Percentiles rank a stretch among this genome's conserved stretches.
These are phyloP conservation scores for Philypnodon macrostomus DNA, from an alignment of 2,797 vertebrate species.

Conservation along the genomic window DNA sequence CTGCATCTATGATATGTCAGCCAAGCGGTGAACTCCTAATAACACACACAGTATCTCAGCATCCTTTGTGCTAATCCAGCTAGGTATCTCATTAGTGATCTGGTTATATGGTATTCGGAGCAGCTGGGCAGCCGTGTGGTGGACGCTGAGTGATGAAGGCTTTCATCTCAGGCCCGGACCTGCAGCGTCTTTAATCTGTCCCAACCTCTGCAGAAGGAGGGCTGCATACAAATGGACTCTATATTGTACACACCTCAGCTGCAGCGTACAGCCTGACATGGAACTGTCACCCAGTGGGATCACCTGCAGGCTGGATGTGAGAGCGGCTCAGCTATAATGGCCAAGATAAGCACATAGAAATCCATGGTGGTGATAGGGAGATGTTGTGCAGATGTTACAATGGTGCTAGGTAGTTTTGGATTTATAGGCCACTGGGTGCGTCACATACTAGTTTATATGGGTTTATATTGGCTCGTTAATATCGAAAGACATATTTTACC, in stretches of 20 bases:
- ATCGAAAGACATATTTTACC: too few species aligned
- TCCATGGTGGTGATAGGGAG: conserved; percentile 4
- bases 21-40: conserved; percentile 46
- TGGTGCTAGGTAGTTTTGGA: background rate
- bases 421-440: background rate
- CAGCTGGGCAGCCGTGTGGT: conserved; percentile 63
- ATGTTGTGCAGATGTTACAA: background rate
- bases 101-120: conserved; percentile 49
- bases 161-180: conserved; percentile 69
- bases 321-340: background rate
- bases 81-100: conserved; percentile 61
- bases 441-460: too few species aligned
- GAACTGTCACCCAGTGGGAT: conserved; percentile 22
- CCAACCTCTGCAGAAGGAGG: conserved; percentile 26
- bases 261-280: conserved; percentile 27
- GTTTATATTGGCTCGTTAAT: too few species aligned
- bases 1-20: conserved; percentile 33
- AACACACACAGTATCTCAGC: conserved; percentile 56
- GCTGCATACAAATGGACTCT: conserved; percentile 24
- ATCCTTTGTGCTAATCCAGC: conserved; percentile 49
- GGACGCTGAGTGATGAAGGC: conserved; percentile 63
- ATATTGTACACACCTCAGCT: conserved; percentile 13
- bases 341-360: background rate
- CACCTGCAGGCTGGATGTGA: conserved; percentile 4
- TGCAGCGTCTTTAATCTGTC: conserved; percentile 40